Evolutionary conservation across 2,113 vertebrate species (phyloP), one percentile per base, ranked within the genome.

Genomic region (Coturnix japonica): DNA sequence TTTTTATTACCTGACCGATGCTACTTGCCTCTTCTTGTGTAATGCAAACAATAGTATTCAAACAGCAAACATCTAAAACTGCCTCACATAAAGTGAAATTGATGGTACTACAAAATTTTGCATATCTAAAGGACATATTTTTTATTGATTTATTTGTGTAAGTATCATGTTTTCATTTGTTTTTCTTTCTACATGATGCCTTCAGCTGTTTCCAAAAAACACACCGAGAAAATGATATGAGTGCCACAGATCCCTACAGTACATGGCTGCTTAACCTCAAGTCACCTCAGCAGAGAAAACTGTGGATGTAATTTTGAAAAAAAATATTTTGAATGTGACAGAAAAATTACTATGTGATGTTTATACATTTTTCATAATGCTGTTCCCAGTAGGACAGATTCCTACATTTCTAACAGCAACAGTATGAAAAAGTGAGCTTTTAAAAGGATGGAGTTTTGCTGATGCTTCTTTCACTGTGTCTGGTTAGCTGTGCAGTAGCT

Each of bases 351-450:
- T 96, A 95, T 97, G 67, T 60, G 13, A 91, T 96, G 81, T 97
- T 97, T 98, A 97, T 97, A 95, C 93, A 97, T 97, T 97, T 98
- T 98, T 98, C 95, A 97, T 97, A 91, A 95, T 91, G 85, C 53
- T 94, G 71, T 86, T 98, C 96, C 96, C 81, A 94, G 94, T 89
- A 97, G 94, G 96, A 96, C 75, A 73, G 89, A 84, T 97, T 96
- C 70, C 89, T 97, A 9, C 94, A 94, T 95, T 97, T 97, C 92
- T 97, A 63, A 65, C 67, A 96, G 88, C 47, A 25, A 90, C 47
- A 66, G 71, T 88, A 87, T 90, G 84, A 97, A 93, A 91, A 97
- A 95, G 65, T 60, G 89, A 64, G 56, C 80, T 96, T 91, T 96
- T 97, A 92, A 95, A 97, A 95, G 41, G 81, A 85, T 88, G 20